These are phyloP conservation scores for Sphyrna mokarran DNA, from an alignment of 2,113 vertebrate genomes.

Conservation along the genomic window DNA sequence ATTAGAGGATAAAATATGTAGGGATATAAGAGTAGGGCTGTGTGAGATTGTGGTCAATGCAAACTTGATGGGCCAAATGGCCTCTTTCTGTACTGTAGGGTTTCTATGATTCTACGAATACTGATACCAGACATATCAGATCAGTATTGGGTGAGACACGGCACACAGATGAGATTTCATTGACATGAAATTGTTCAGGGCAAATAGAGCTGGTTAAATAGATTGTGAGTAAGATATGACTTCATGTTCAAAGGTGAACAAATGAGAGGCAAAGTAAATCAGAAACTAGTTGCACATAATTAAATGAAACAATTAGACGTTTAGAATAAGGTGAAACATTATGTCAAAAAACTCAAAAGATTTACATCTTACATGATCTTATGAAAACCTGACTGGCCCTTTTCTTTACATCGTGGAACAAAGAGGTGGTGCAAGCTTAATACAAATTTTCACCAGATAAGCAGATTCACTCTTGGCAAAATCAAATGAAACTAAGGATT, in stretches of 20 bases:
- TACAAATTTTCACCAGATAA: not conserved
- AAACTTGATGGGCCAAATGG: too few species aligned
- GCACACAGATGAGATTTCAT: not conserved
- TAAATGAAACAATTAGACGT: not conserved
- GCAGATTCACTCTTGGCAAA: not conserved
- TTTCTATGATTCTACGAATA: too few species aligned
- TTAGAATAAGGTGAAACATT: not conserved
- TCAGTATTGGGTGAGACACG: not conserved
- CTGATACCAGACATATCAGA: not conserved
- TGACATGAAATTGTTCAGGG: not conserved
- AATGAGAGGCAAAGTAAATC: not conserved
- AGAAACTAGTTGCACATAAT: not conserved
- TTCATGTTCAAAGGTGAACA: not conserved
- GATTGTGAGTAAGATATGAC: not conserved
- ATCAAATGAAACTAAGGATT: not conserved
- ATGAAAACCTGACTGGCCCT: not conserved
- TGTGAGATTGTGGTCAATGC: too few species aligned
- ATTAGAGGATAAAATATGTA: too few species aligned
- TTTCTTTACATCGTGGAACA: not conserved
- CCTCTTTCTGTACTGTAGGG: too few species aligned
- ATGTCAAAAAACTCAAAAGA: not conserved
- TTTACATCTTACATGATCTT: not conserved
- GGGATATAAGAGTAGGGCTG: too few species aligned
- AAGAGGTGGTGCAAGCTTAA: not conserved
- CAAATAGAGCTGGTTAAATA: not conserved